A percentile compares a stretch with the other conserved stretches of the same genome.
Conservation (phyloP, 2,888 invertebrate genomes). For the Drosophila silvestris region DNA sequence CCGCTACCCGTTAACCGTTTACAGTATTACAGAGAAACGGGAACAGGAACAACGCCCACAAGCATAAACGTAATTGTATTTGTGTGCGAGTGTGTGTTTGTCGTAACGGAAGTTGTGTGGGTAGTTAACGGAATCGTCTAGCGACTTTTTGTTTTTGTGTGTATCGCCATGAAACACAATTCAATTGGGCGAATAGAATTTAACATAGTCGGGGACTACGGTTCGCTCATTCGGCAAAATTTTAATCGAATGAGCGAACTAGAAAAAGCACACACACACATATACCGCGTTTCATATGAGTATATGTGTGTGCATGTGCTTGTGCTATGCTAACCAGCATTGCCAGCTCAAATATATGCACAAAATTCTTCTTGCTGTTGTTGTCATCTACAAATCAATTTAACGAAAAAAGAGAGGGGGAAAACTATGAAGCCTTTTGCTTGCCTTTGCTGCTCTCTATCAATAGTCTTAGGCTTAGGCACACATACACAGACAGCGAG, state of each 20-base stretch:
- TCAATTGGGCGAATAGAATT: conserved; percentile 64
- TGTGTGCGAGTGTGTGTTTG: conserved; percentile 32
- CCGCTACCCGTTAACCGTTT: not conserved
- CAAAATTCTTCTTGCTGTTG: not conserved
- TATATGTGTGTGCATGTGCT: not conserved
- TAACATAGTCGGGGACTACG: conserved; percentile 9
- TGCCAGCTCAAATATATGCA: not conserved
- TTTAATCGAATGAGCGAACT: conserved; percentile 37
- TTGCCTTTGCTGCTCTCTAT: not conserved
- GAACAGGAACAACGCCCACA: conserved; percentile 7
- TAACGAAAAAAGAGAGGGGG: not conserved
- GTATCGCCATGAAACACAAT: conserved; percentile 72
- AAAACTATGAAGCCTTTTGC: not conserved
- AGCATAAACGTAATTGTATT: conserved; percentile 7
- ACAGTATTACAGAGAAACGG: conserved; percentile 2
- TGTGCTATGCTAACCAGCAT: not conserved
- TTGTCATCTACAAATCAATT: not conserved
- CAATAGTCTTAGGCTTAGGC: not conserved
- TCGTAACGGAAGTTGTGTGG: conserved; percentile 69
- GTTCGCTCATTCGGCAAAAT: conserved; percentile 38
- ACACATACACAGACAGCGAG: not conserved
- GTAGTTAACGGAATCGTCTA: conserved; percentile 68
- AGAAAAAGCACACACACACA: not conserved
- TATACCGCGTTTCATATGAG: not conserved
- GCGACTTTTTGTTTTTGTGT: conserved; percentile 53